These are phyloP conservation scores for Limnephilus marmoratus DNA, from an alignment of 2,888 invertebrate species.

Conservation along the genomic window DNA sequence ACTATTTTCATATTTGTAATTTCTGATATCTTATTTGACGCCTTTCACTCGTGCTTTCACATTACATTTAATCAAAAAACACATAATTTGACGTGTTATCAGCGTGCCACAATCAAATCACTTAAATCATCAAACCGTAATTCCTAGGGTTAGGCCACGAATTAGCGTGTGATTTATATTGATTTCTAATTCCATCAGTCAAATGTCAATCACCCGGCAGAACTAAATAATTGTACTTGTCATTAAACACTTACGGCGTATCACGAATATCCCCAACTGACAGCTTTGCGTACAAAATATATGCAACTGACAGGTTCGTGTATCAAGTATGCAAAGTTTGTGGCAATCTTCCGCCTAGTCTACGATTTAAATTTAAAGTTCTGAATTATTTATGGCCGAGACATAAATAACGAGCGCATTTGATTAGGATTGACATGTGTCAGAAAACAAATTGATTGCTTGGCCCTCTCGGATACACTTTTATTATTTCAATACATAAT, in stretches of 20 bases:
- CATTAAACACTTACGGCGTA: constrained; percentile 53
- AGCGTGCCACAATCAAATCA: constrained; percentile 7
- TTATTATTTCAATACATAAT: background rate
- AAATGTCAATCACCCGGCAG: constrained; percentile 47
- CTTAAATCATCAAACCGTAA: constrained; percentile 24
- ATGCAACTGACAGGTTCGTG: constrained; percentile 46
- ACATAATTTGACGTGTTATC: background rate
- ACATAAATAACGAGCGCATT: constrained; percentile 29
- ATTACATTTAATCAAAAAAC: background rate
- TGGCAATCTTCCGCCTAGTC: constrained; percentile 28
- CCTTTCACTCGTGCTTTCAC: background rate
- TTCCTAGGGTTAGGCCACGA: constrained; percentile 3
- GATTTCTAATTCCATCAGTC: constrained; percentile 29
- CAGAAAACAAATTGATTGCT: constrained; percentile 37
- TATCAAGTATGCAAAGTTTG: constrained; percentile 41
- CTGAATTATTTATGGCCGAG: constrained; percentile 40
- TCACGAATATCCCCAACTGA: constrained; percentile 46
- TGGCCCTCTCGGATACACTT: background rate
- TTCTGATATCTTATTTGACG: background rate
- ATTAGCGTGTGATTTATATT: constrained; percentile 44
- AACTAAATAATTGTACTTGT: constrained; percentile 54
- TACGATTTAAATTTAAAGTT: constrained; percentile 16
- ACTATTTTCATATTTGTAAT: background rate
- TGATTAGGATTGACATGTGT: constrained; percentile 47
- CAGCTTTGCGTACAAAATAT: constrained; percentile 26